Conservation (phyloP, 2,888 invertebrate genomes). For the Cyrtodaria siliqua region DNA sequence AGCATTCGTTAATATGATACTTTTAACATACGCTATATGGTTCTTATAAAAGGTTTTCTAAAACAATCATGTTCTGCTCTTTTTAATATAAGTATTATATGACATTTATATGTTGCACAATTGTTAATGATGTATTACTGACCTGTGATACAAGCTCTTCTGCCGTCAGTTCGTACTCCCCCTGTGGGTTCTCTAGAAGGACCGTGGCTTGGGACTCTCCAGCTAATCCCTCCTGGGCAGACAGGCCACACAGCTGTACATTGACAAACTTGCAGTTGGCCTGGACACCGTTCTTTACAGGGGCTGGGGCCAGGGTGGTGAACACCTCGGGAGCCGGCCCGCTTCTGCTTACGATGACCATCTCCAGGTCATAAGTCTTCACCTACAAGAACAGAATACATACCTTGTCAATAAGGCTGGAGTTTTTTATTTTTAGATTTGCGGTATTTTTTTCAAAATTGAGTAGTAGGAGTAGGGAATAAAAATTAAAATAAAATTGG, state of each 20-base stretch:
- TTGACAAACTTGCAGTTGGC: constrained; percentile 89
- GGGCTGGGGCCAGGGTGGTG: constrained; percentile 68
- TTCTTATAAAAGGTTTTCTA: no score
- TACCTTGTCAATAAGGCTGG: not conserved
- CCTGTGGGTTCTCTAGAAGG: constrained; percentile 89
- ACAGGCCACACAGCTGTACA: constrained; percentile 90
- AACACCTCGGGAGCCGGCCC: constrained; percentile 15
- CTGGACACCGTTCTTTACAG: constrained; percentile 68
- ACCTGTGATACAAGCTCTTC: constrained; percentile 61
- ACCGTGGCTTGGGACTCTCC: constrained; percentile 89
- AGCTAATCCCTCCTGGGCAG: constrained; percentile 89
- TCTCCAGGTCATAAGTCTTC: constrained; percentile 91
- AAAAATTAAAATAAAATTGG: no score
- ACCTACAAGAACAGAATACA: constrained; percentile 86
- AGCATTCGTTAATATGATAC: no score
- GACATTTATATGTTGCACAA: no score
- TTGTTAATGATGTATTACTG: no score
- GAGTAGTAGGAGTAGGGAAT: no score
- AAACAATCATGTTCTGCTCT: no score
- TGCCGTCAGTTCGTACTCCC: constrained; percentile 62
- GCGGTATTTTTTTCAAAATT: no score
- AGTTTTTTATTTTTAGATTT: not conserved
- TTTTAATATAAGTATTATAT: no score
- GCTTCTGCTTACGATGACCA: constrained; percentile 90
- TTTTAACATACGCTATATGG: no score